Conservation (phyloP, 1,140 invertebrate species). For the Lepidurus packardi region DNA sequence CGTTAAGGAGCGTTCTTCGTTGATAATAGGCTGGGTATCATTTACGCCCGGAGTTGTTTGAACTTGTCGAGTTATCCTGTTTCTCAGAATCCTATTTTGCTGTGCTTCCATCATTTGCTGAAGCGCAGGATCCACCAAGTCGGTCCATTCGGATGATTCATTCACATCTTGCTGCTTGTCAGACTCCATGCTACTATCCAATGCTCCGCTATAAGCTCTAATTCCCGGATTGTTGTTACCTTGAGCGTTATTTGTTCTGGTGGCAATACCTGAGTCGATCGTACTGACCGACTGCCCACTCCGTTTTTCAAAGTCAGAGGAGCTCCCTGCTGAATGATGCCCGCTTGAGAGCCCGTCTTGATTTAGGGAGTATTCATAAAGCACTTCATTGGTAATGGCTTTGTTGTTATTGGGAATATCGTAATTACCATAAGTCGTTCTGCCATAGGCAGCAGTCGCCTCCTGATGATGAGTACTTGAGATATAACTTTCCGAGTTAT, state of each 20-base stretch:
- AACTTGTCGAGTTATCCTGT: constrained; percentile 38
- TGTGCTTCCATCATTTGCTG: constrained; percentile 62
- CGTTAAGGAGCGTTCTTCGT: constrained; percentile 63
- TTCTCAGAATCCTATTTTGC: constrained; percentile 38
- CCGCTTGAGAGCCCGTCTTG: constrained; percentile 31
- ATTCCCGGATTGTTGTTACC: not conserved
- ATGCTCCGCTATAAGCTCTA: constrained; percentile 33
- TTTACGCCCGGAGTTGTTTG: constrained; percentile 38
- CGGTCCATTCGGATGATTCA: constrained; percentile 65
- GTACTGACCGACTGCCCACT: constrained; percentile 42
- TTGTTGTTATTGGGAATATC: constrained; percentile 27
- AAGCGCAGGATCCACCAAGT: constrained; percentile 71
- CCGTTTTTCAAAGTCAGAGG: constrained; percentile 39
- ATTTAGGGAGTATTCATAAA: constrained; percentile 3
- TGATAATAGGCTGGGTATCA: constrained; percentile 54
- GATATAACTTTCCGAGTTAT: not conserved
- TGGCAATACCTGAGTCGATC: constrained; percentile 47
- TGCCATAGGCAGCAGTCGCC: not conserved
- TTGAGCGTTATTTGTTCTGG: constrained; percentile 36
- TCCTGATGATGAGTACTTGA: not conserved
- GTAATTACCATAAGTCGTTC: constrained; percentile 28
- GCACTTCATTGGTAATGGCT: not conserved
- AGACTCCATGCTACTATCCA: constrained; percentile 39
- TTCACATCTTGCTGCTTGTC: constrained; percentile 31
- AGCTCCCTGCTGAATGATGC: constrained; percentile 35